Conservation (phyloP, 1,140 invertebrate genomes). For the Zaprionus taronus region DNA sequence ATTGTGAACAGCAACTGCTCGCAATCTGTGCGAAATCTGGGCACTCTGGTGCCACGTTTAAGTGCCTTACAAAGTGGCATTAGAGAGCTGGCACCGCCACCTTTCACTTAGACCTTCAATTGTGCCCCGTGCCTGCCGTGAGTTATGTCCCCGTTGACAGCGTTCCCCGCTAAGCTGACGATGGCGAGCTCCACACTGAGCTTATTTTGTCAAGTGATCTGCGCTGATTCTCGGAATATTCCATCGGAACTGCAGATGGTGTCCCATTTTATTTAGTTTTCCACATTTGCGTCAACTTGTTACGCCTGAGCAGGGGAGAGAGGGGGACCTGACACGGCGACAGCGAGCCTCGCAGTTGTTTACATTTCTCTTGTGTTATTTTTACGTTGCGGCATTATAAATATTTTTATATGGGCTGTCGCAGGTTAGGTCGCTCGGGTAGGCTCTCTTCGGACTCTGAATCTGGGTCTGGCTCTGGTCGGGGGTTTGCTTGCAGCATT, state of each 20-base stretch:
- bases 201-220: slow-evolving; percentile 20
- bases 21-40: slow-evolving; percentile 51
- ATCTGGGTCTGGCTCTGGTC: background rate
- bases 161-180: slow-evolving; percentile 1
- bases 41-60: slow-evolving; percentile 44
- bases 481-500: slow-evolving; percentile 38
- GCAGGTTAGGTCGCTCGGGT: background rate
- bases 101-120: slow-evolving; percentile 51
- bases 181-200: slow-evolving; percentile 12
- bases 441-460: too few relatives aligned
- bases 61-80: slow-evolving; percentile 60
- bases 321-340: background rate
- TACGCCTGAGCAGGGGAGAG: background rate
- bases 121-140: slow-evolving; percentile 19
- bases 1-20: slow-evolving; percentile 13
- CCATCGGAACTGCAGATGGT: background rate
- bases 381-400: slow-evolving; percentile 45
- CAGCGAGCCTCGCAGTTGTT: slow-evolving; percentile 32
- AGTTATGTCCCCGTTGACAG: slow-evolving; percentile 44
- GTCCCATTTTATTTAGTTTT: background rate
- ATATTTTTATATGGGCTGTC: slow-evolving; percentile 41
- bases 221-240: background rate
- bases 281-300: slow-evolving; percentile 21
- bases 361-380: slow-evolving; percentile 42
- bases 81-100: slow-evolving; percentile 38